A percentile compares a stretch with the other conserved stretches of the same genome.
Conservation (phyloP, 2,797 vertebrate genomes). For the Pangasius macronema region DNA sequence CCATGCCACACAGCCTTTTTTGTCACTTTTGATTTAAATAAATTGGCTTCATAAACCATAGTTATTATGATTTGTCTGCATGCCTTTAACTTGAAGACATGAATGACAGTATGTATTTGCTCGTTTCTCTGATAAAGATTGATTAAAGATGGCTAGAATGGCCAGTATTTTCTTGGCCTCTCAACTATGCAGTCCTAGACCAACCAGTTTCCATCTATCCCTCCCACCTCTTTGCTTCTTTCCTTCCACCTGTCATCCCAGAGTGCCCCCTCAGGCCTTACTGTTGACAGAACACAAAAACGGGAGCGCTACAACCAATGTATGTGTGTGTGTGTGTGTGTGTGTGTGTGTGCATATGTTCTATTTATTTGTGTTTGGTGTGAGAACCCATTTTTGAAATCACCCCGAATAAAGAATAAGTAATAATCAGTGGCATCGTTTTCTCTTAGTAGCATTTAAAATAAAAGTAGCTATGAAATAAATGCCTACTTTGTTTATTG, state of each 20-base stretch:
- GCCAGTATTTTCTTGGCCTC: conserved; percentile 18
- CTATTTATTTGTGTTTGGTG: conserved; percentile 32
- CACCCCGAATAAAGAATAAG: conserved; percentile 24
- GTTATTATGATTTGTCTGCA: conserved; percentile 11
- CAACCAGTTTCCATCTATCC: conserved; percentile 72
- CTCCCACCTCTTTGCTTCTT: conserved; percentile 59
- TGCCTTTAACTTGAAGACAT: conserved; percentile 14
- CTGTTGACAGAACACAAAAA: conserved; percentile 62
- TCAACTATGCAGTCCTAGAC: conserved; percentile 64
- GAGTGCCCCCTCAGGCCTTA: conserved; percentile 53
- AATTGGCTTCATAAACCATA: not conserved
- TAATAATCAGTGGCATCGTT: conserved; percentile 12
- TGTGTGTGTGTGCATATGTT: not conserved
- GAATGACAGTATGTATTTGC: not conserved
- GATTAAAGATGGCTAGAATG: conserved; percentile 22
- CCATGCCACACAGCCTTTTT: not conserved
- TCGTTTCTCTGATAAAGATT: conserved; percentile 10
- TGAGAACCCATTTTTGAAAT: conserved; percentile 26
- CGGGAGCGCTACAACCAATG: conserved; percentile 61
- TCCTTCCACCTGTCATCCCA: conserved; percentile 75
- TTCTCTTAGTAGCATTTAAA: conserved; percentile 9
- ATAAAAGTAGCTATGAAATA: not conserved
- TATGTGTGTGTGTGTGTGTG: conserved; percentile 18
- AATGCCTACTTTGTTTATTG: not conserved
- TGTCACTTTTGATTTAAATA: conserved; percentile 8